A percentile compares a stretch with the other conserved stretches of the same genome.
Conservation (phyloP, 2,797 vertebrate species). For the Lacerta viridis region DNA sequence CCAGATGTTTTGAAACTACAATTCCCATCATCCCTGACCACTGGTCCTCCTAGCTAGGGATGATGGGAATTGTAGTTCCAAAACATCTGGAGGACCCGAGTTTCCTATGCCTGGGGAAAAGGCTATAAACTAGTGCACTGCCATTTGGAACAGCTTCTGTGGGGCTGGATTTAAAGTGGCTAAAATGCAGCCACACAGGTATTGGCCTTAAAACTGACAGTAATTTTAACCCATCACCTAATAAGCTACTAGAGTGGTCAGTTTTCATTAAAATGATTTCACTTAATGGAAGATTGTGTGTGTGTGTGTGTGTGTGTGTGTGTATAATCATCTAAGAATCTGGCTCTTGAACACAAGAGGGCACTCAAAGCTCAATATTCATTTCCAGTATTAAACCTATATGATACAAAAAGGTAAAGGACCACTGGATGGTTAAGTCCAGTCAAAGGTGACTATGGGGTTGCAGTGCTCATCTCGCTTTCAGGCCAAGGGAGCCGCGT, state of each 20-base stretch:
- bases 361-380: constrained; percentile 50
- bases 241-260: not conserved
- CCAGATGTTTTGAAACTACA: too few relatives aligned
- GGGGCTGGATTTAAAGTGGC: not conserved
- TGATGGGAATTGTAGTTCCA: too few relatives aligned
- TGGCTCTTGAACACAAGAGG: constrained; percentile 68
- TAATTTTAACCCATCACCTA: not conserved
- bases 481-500: too few relatives aligned
- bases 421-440: too few relatives aligned
- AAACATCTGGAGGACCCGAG: too few relatives aligned
- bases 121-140: not conserved
- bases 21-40: too few relatives aligned
- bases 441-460: not conserved
- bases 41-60: too few relatives aligned
- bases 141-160: not conserved
- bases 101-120: not conserved
- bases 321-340: not conserved
- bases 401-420: not conserved
- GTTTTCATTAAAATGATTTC: constrained; percentile 8
- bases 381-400: accelerated
- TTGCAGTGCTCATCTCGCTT: not conserved
- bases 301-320: too few relatives aligned
- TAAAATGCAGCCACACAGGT: not conserved
- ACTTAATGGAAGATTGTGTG: too few relatives aligned
- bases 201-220: not conserved